phyloP scores from a whole-genome alignment of 1,140 invertebrate genomes.

The Drosophila busckii region DNA sequence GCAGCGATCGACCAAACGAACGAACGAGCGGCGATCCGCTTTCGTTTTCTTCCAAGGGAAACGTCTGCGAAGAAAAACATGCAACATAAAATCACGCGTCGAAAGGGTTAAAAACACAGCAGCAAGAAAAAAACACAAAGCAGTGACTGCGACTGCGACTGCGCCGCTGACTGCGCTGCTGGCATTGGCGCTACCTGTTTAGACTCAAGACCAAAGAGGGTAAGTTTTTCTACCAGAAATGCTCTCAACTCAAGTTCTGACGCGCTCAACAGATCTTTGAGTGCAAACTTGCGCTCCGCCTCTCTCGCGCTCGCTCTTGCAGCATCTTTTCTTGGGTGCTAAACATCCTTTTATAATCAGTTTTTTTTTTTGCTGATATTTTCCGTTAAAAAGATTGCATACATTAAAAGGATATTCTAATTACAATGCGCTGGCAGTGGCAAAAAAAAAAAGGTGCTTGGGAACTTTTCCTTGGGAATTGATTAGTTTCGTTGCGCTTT shows the following conservation, averaged over 20 bases:
- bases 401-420: constrained; percentile 25
- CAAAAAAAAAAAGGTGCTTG: too few species aligned
- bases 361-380: constrained; percentile 36
- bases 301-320: constrained; percentile 8
- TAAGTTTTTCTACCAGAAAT: constrained; percentile 49
- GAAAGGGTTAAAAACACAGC: constrained; percentile 55
- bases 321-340: not conserved
- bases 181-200: constrained; percentile 40
- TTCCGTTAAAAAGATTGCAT: constrained; percentile 52
- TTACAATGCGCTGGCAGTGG: too few species aligned
- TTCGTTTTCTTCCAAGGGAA: constrained; percentile 59
- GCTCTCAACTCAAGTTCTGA: constrained; percentile 9
- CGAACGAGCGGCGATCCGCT: constrained; percentile 17
- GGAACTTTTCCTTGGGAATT: not conserved
- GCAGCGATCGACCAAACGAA: constrained; percentile 6
- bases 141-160: not conserved
- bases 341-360: constrained; percentile 7
- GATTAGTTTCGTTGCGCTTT: not conserved
- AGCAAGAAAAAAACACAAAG: constrained; percentile 12
- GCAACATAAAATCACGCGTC: constrained; percentile 55
- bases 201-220: constrained; percentile 32
- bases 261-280: constrained; percentile 11
- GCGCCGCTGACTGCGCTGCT: constrained; percentile 14
- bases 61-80: constrained; percentile 49
- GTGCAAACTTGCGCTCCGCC: constrained; percentile 49